Evolutionary conservation across 2,888 invertebrate genomes (phyloP), one percentile per base, ranked within the genome.

Genomic region (Melolontha melolontha): DNA sequence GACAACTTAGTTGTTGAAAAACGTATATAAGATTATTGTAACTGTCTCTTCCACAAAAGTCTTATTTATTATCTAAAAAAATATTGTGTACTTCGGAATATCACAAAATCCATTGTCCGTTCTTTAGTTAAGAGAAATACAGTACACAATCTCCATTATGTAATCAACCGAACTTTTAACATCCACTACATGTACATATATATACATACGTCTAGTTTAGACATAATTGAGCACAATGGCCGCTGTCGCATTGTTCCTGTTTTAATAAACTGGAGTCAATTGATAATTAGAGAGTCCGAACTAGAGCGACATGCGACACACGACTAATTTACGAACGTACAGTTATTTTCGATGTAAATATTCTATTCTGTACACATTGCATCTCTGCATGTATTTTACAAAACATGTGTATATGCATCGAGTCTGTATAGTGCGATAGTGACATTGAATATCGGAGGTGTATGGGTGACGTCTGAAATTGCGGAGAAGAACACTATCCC

Each of bases 211-310:
- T 22, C 39, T 44, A 27, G 14, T 44, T 44, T 12, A 14, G 29
- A 27, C 44, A 27, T 59, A 64, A 51, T 64, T 51, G 47, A 51
- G 40, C 41, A 41, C 64, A 64, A 39, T 17, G 12, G 41, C 41
- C 16, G 34, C 11, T 51, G 64, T 64, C 64, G 41, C 41, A 29
- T 41, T 64, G 42, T 39, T 51, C 40, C 51, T 14, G 51, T 51
- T 64, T 64, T 64, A 64, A 64, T 64, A 64, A 64, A 64, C 64
- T 42, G 51, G 16, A 52, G 40, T 64, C 64, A 64, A 64, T 52
- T 64, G 64, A 51, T 51, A 64, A 64, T 64, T 64, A 64, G 27
- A 51, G 41, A 22, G 27, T 22, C 27, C 59, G 27, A 22, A 44
- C 17, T 59, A 41, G 41, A 51, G 42, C 27, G 47, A 59, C 44